Conservation (phyloP, 2,888 invertebrate genomes). For the Caenorhabditis zanzibari region DNA sequence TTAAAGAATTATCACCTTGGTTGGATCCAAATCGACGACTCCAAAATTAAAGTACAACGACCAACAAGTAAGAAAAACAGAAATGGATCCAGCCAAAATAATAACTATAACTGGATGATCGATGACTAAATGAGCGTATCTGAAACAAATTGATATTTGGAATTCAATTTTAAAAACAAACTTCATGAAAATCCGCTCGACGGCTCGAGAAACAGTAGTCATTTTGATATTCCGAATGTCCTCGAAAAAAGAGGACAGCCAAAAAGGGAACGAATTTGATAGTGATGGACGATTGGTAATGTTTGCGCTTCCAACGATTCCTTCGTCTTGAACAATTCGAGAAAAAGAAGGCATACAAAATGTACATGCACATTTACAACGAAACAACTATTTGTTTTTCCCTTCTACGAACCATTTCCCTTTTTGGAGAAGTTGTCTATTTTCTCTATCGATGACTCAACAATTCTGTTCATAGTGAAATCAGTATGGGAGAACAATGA, state of each 20-base stretch:
- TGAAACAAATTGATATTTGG: slow-evolving; percentile 5
- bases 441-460: slow-evolving; percentile 28
- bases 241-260: slow-evolving; percentile 18
- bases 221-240: not conserved
- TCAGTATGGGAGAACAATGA: not conserved
- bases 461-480: slow-evolving; percentile 8
- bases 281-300: slow-evolving; percentile 27
- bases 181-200: slow-evolving; percentile 50
- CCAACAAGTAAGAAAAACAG: slow-evolving; percentile 53
- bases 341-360: slow-evolving; percentile 35
- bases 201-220: slow-evolving; percentile 36
- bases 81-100: slow-evolving; percentile 55
- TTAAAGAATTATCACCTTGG: slow-evolving; percentile 36
- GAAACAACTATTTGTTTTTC: slow-evolving; percentile 57
- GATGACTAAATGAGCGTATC: slow-evolving; percentile 62
- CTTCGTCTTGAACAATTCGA: slow-evolving; percentile 45
- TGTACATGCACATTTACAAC: slow-evolving; percentile 64
- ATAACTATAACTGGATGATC: slow-evolving; percentile 59
- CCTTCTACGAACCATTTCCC: slow-evolving; percentile 24
- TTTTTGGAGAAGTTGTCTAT: slow-evolving; percentile 3
- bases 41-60: slow-evolving; percentile 58
- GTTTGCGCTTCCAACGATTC: slow-evolving; percentile 53
- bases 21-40: slow-evolving; percentile 70
- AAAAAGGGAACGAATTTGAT: slow-evolving; percentile 23
- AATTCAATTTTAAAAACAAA: not conserved